Evolutionary conservation across 53 echinoderm and acorn worm species (phyloP).

Genomic region (Luidia sarsii): DNA sequence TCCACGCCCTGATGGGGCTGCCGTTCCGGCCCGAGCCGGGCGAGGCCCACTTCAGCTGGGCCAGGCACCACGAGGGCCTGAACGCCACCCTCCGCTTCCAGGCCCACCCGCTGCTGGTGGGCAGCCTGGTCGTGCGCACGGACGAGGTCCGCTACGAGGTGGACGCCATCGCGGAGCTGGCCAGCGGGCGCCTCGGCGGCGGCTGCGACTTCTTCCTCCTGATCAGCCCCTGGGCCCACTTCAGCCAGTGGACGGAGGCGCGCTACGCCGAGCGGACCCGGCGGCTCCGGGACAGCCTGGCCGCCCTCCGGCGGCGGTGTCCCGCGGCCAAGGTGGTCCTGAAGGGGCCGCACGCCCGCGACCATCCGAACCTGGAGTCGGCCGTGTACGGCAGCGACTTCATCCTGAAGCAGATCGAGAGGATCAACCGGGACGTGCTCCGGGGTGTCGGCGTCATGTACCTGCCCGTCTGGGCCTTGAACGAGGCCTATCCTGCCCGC

Average conservation of each 20-base stretch:
- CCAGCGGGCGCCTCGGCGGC: not conserved
- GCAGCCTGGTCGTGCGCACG: not conserved
- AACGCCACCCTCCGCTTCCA: slow-evolving; percentile 33
- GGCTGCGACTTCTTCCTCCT: slow-evolving; percentile 55
- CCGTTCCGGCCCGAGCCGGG: not conserved
- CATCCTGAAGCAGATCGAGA: not conserved
- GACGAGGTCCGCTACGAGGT: slow-evolving; percentile 52
- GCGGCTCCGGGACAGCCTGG: slow-evolving; percentile 37
- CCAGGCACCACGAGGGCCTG: not conserved
- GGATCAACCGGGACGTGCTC: not conserved
- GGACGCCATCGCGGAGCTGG: slow-evolving; percentile 45
- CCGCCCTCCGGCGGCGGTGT: slow-evolving; percentile 37
- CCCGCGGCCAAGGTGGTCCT: slow-evolving; percentile 53
- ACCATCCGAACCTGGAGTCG: not conserved
- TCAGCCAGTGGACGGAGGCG: slow-evolving; percentile 53
- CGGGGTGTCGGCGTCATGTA: slow-evolving; percentile 12
- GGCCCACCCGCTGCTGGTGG: slow-evolving; percentile 56
- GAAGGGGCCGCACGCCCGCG: slow-evolving; percentile 62
- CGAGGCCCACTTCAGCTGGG: not conserved
- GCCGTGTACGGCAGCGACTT: slow-evolving; percentile 19
- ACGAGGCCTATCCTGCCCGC: slow-evolving; percentile 11
- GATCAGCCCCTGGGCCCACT: slow-evolving; percentile 71
- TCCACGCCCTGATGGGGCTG: slow-evolving; percentile 9
- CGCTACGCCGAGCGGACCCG: slow-evolving; percentile 52
- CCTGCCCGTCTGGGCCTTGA: slow-evolving; percentile 41